Evolutionary conservation across 2,797 vertebrate species (phyloP), one percentile per base, ranked within the genome.

Genomic region (Aphelocoma californica): DNA sequence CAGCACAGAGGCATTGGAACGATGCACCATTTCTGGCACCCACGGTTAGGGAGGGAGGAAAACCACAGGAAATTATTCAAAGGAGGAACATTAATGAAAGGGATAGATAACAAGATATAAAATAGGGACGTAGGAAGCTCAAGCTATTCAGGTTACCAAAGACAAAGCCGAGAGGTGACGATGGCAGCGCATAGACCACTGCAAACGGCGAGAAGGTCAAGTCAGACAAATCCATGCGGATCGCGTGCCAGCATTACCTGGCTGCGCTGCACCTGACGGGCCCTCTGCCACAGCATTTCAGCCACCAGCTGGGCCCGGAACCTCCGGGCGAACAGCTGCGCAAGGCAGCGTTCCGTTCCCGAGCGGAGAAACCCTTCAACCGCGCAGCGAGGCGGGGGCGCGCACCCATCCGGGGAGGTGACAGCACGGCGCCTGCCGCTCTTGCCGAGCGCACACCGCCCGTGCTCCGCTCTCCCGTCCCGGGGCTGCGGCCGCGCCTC

Each of bases 351-450:
- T 1, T 11, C 8, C 1, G 34, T 1, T 31, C 25, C 57, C 28
- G 4, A 10, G 50, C 5, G 17, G 66, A 10, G 23, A 3, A 7
- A 6, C 5, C 12, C 50, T 10, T 1, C 3, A 0, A 34, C 51
- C 3, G 29, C 12, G 4, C 40, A 4, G 66, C 7, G 5, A 32
- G 1, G 70, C 70, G 28, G 21, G 7, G 9, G 10, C 42, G 14
- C 19, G 11, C 10, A 21, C 44, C 25, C 36, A 3, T 0, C 12
- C 51, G 0, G 14, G 2, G 36, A 24, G 28, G 26, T 2, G 75
- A 19, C 47, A 25, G 2, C 4, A 15, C 0, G 16, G 14, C n/a
- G 20, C 6, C 9, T 0, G n/a, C 31, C 2, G 9, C 54, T 44
- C 17, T 15, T 0, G 25, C 71, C 29, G 16, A 23, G 10, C 26